Conservation (phyloP, 2,113 vertebrate species). For the Cacatua alba region DNA sequence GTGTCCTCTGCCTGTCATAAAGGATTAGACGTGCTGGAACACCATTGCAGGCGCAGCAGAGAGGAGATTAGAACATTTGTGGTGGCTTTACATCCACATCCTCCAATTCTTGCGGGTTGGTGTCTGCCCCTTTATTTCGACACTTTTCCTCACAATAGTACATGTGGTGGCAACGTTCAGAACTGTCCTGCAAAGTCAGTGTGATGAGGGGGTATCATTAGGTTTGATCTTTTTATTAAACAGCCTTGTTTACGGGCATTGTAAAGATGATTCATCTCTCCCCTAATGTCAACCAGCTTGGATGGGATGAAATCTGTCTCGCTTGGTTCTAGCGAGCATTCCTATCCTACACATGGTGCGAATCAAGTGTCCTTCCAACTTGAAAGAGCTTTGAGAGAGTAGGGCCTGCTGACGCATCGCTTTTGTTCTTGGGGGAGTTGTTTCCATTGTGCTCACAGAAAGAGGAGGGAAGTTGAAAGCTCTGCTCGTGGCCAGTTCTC, state of each 20-base stretch:
- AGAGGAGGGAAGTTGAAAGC: slow-evolving; percentile 50
- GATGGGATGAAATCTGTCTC: slow-evolving; percentile 58
- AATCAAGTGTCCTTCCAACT: slow-evolving; percentile 79
- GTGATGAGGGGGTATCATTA: neutral
- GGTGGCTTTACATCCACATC: neutral
- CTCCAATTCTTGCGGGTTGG: neutral
- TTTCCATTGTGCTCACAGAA: slow-evolving; percentile 68
- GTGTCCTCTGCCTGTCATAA: neutral
- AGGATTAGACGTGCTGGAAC: neutral
- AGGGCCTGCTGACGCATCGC: slow-evolving; percentile 63
- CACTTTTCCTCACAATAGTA: neutral
- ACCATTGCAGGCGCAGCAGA: neutral
- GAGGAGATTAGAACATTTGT: neutral
- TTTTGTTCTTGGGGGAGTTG: slow-evolving; percentile 72
- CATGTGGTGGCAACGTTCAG: neutral
- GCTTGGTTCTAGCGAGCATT: slow-evolving; percentile 50
- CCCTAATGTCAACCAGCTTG: slow-evolving; percentile 70
- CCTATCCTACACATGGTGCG: slow-evolving; percentile 75
- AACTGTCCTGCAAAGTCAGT: neutral
- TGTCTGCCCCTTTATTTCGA: neutral
- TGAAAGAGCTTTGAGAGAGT: slow-evolving; percentile 61
- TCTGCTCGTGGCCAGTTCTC: slow-evolving; percentile 51
- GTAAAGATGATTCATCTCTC: slow-evolving; percentile 67
- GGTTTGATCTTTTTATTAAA: neutral
- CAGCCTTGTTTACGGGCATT: slow-evolving; percentile 57